Percentiles rank a stretch among this genome's conserved stretches.
Evolutionary conservation across 1,140 invertebrate species (phyloP).

Genomic region (Saccostrea echinata): DNA sequence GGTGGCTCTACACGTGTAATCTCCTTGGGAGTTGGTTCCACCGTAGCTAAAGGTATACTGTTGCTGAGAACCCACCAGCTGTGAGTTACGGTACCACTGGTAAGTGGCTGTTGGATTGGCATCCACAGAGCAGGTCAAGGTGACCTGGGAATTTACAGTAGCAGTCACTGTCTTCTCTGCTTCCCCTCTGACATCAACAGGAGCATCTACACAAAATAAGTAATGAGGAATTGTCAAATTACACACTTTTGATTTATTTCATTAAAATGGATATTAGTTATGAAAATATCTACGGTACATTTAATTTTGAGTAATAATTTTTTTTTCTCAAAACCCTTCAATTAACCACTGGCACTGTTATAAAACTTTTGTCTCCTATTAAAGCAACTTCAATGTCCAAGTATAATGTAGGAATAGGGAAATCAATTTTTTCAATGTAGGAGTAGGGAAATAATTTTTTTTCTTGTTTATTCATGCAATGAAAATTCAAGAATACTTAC

Average conservation of each 20-base stretch:
- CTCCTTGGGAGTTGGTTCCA: background rate
- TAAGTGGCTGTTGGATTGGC: constrained; percentile 45
- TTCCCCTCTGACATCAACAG: constrained; percentile 27
- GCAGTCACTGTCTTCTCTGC: background rate
- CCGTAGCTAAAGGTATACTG: background rate
- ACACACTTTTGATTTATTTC: background rate
- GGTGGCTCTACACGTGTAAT: constrained; percentile 46
- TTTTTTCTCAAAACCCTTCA: too few species aligned
- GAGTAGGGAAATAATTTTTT: background rate
- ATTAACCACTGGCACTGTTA: too few species aligned
- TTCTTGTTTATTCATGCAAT: too few species aligned
- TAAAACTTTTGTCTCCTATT: too few species aligned
- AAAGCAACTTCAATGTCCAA: background rate
- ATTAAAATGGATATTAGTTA: too few species aligned
- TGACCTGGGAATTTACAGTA: background rate
- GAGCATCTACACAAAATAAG: constrained; percentile 22
- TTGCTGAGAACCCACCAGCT: background rate
- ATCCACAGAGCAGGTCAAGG: constrained; percentile 37
- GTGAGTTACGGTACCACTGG: constrained; percentile 39
- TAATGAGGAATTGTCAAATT: background rate
- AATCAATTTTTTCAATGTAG: background rate
- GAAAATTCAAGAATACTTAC: background rate
- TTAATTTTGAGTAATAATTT: too few species aligned
- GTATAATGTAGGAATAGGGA: background rate
- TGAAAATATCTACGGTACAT: too few species aligned